Evolutionary conservation across 1,140 invertebrate species (phyloP).

Genomic region (Grapholita molesta): DNA sequence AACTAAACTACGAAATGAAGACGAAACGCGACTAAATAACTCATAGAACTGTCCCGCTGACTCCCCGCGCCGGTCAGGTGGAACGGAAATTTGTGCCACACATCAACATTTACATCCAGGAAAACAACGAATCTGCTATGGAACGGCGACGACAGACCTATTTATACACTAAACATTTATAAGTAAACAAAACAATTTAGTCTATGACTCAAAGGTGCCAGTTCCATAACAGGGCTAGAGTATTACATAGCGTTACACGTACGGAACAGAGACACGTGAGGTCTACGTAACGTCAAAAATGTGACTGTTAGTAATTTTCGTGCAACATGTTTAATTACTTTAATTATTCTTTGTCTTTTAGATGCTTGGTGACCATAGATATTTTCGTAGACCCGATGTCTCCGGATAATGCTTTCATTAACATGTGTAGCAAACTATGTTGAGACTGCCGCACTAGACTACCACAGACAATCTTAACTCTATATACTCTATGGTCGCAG

Average conservation of each 20-base stretch:
- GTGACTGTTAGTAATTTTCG: conserved; percentile 1
- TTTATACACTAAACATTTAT: conserved; percentile 21
- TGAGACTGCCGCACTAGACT: conserved; percentile 28
- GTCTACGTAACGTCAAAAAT: neutral
- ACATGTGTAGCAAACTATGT: conserved; percentile 18
- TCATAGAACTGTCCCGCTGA: neutral
- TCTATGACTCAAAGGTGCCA: conserved; percentile 18
- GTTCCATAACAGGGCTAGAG: conserved; percentile 11
- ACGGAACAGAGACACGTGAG: neutral
- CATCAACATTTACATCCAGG: conserved; percentile 25
- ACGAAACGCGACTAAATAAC: conserved; percentile 38
- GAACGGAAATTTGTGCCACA: conserved; percentile 28
- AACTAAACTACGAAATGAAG: conserved; percentile 51
- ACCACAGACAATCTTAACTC: conserved; percentile 38
- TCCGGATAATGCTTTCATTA: neutral
- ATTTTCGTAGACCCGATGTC: conserved; percentile 1
- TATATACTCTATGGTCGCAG: conserved; percentile 25
- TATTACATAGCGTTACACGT: conserved; percentile 9
- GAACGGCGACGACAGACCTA: conserved; percentile 5
- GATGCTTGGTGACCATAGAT: neutral
- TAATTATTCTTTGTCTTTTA: neutral
- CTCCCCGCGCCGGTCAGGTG: conserved; percentile 17
- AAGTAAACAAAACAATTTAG: conserved; percentile 7
- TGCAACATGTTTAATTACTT: neutral
- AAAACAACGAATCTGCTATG: conserved; percentile 22